Evolutionary conservation across 2,113 vertebrate genomes (phyloP).

Genomic region (Argyrosomus japonicus): DNA sequence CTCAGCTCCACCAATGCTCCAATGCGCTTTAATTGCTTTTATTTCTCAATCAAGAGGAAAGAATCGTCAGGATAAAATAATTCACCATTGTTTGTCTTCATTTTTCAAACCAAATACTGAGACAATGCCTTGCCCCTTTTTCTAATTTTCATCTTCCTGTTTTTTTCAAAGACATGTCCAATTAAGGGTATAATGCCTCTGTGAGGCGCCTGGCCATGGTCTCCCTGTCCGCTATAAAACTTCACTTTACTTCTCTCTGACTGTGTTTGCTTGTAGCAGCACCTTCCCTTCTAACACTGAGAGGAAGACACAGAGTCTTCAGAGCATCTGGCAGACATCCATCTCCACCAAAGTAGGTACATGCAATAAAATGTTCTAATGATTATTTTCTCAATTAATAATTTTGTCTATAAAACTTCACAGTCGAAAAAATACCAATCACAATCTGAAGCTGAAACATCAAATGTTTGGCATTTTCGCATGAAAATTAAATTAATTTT

Average conservation of each 20-base stretch:
- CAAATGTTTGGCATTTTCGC: neutral
- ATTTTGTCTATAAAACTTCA: too few species aligned
- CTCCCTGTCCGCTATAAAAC: neutral
- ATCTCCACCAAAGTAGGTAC: neutral
- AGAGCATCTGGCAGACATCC: neutral
- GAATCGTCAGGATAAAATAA: too few species aligned
- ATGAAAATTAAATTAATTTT: neutral
- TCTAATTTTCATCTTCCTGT: neutral
- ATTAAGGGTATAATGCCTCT: neutral
- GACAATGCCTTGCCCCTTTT: neutral
- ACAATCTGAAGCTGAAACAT: neutral
- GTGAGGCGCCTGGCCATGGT: neutral
- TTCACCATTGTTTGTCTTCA: too few species aligned
- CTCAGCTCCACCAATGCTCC: too few species aligned
- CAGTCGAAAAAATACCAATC: too few species aligned
- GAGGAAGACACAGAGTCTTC: neutral
- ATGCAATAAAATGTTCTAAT: neutral
- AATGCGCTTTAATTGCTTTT: too few species aligned
- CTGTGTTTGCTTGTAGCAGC: neutral
- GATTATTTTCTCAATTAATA: neutral
- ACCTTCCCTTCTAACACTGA: neutral
- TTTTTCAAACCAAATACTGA: too few species aligned
- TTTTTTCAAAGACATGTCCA: neutral
- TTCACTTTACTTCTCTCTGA: neutral
- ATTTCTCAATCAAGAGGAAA: too few species aligned